phyloP scores from a whole-genome alignment of 2,888 invertebrate genomes.

The Biston betularia region DNA sequence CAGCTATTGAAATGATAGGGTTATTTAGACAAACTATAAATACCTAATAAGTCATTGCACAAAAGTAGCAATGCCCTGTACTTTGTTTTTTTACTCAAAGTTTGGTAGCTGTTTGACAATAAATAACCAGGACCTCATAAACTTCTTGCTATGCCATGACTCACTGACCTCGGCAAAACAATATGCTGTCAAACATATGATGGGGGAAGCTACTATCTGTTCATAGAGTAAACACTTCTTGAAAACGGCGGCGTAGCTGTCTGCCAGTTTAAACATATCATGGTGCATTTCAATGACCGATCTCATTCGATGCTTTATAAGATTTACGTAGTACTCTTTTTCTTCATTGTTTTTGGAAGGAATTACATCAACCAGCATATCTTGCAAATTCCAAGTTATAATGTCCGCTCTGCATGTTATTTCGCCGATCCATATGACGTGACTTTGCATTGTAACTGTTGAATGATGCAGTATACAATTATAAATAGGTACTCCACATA shows the following conservation, averaged over 20 bases:
- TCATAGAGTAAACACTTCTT: conserved; percentile 5
- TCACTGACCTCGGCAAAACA: conserved; percentile 8
- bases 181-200: conserved; percentile 4
- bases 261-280: neutral
- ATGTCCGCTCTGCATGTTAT: conserved; percentile 6
- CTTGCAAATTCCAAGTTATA: conserved; percentile 9
- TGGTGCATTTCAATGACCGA: neutral
- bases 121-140: no score
- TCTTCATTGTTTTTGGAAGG: conserved; percentile 3
- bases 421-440: conserved; percentile 8
- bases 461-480: neutral
- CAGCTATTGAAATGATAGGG: no score
- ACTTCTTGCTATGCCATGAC: no score
- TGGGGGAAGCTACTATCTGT: neutral
- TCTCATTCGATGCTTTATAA: conserved; percentile 7
- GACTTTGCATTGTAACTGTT: conserved; percentile 1
- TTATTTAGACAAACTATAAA: no score
- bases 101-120: no score
- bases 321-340: neutral
- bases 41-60: no score
- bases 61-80: no score
- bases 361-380: neutral
- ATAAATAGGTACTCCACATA: no score
- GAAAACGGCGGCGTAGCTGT: neutral
- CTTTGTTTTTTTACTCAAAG: no score